These are phyloP conservation scores for Biston betularia DNA, from an alignment of 2,888 invertebrate genomes.

Conservation along the genomic window DNA sequence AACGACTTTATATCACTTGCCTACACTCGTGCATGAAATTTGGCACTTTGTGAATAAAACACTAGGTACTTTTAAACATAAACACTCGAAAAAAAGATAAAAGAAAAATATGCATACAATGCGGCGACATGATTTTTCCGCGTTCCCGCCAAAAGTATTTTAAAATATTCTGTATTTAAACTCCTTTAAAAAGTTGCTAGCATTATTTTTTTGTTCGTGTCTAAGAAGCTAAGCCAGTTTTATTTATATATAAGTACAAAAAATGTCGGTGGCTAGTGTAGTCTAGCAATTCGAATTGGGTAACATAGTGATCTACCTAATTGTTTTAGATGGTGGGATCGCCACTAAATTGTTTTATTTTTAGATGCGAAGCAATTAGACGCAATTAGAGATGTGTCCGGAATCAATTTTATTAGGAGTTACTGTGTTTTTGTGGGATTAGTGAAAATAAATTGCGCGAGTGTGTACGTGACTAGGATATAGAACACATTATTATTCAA, in stretches of 20 bases:
- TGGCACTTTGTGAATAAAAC: too few species aligned
- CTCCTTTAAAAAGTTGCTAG: conserved; percentile 5
- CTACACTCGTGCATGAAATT: too few species aligned
- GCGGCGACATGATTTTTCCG: too few species aligned
- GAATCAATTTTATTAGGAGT: conserved; percentile 42
- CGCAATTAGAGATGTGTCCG: conserved; percentile 40
- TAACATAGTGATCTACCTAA: conserved; percentile 29
- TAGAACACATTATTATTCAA: conserved; percentile 26
- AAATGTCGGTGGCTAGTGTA: conserved; percentile 17
- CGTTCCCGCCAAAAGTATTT: not conserved
- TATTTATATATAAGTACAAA: conserved; percentile 20
- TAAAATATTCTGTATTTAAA: conserved; percentile 1
- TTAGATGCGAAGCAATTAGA: conserved; percentile 37
- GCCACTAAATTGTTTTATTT: conserved; percentile 44
- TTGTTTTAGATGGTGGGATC: conserved; percentile 27
- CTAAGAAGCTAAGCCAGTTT: conserved; percentile 13
- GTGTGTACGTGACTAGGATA: conserved; percentile 36
- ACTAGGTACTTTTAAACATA: too few species aligned
- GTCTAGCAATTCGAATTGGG: conserved; percentile 20
- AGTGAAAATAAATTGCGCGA: conserved; percentile 28
- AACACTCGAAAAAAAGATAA: too few species aligned
- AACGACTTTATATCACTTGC: too few species aligned
- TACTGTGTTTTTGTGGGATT: conserved; percentile 34
- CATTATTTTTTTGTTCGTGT: conserved; percentile 17
- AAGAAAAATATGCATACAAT: too few species aligned